Conservation (phyloP, 2,888 invertebrate genomes). For the Odontothrips loti region DNA sequence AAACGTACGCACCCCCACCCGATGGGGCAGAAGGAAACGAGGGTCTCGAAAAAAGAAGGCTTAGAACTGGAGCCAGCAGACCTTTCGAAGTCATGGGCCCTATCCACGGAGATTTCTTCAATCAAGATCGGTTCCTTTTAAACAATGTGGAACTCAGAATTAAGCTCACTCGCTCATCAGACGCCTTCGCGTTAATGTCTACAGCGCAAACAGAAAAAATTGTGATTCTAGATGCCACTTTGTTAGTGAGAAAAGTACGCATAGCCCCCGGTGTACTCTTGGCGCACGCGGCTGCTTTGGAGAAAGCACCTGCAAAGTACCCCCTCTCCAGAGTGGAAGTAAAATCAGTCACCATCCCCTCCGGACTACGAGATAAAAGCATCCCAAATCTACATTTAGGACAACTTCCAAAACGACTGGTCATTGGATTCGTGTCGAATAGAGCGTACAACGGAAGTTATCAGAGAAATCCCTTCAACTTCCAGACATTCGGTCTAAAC, state of each 20-base stretch:
- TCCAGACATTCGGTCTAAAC: constrained; percentile 35
- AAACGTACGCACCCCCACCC: too few species aligned
- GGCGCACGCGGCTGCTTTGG: constrained; percentile 39
- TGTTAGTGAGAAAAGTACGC: constrained; percentile 38
- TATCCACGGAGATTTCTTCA: constrained; percentile 39
- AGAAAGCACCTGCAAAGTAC: constrained; percentile 39
- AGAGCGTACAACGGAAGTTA: neutral
- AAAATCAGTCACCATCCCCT: constrained; percentile 39
- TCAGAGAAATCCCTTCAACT: constrained; percentile 22
- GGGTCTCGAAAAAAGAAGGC: constrained; percentile 28
- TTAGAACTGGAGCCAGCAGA: neutral
- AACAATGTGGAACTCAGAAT: constrained; percentile 39
- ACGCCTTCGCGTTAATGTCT: constrained; percentile 36
- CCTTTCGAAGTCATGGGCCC: constrained; percentile 34
- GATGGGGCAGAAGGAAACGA: constrained; percentile 5
- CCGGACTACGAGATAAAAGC: constrained; percentile 37
- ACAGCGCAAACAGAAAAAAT: constrained; percentile 33
- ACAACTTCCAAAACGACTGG: constrained; percentile 42
- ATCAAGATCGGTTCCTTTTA: constrained; percentile 38
- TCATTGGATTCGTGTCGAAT: constrained; percentile 39
- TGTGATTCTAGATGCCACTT: constrained; percentile 37
- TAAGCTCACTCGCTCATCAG: constrained; percentile 36
- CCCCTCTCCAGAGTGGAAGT: constrained; percentile 38
- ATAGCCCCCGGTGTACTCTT: constrained; percentile 39
- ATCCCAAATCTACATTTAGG: constrained; percentile 41